Evolutionary conservation across 2,797 vertebrate genomes (phyloP).

Genomic region (Hyperoplus immaculatus): DNA sequence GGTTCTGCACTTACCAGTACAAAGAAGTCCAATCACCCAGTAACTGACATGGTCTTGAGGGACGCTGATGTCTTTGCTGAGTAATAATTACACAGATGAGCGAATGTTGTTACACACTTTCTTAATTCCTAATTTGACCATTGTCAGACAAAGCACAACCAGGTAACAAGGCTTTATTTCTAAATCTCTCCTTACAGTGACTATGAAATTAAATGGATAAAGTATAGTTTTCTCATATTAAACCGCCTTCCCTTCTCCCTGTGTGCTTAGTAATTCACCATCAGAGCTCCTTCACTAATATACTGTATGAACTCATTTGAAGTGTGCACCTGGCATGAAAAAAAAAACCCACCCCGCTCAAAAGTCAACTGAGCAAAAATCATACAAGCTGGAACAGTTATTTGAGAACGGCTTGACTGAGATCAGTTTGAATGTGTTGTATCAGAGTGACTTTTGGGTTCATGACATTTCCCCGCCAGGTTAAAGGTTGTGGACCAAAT

Average conservation of each 20-base stretch:
- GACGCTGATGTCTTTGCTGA: conserved; percentile 6
- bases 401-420: neutral
- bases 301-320: conserved; percentile 25
- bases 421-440: conserved; percentile 30
- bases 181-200: conserved; percentile 49
- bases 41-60: conserved; percentile 1
- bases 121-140: conserved; percentile 4
- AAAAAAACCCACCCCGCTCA: conserved; percentile 52
- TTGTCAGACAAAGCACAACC: neutral
- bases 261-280: conserved; percentile 52
- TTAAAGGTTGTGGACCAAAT: conserved; percentile 81
- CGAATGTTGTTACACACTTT: neutral
- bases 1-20: neutral
- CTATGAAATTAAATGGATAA: conserved; percentile 62
- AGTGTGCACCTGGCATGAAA: conserved; percentile 47
- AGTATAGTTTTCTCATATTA: conserved; percentile 18
- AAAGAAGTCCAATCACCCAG: neutral
- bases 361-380: conserved; percentile 39
- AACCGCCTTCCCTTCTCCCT: neutral
- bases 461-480: conserved; percentile 78
- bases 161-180: neutral
- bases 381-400: neutral
- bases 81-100: conserved; percentile 39
- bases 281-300: conserved; percentile 38
- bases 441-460: conserved; percentile 64